Conservation (phyloP, 1,140 invertebrate genomes). For the Ooceraea biroi region DNA sequence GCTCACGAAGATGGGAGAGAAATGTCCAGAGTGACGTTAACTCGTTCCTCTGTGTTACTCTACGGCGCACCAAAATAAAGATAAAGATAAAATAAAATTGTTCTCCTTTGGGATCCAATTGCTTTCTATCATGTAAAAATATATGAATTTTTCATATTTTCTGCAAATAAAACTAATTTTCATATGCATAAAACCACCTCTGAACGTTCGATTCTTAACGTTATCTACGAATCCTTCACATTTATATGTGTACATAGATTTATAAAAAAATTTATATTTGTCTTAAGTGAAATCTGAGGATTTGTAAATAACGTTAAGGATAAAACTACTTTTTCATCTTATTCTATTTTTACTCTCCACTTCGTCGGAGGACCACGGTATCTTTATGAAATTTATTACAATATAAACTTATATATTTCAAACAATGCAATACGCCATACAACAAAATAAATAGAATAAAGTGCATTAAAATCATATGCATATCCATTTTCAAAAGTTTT, state of each 20-base stretch:
- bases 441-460: slow-evolving; percentile 2
- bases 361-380: neutral
- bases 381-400: neutral
- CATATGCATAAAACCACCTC: slow-evolving; percentile 14
- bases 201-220: slow-evolving; percentile 5
- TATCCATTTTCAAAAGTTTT: slow-evolving; percentile 4
- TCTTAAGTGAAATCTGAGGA: neutral
- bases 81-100: slow-evolving; percentile 36
- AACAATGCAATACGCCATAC: neutral
- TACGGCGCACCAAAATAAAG: neutral
- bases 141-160: slow-evolving; percentile 54
- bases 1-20: slow-evolving; percentile 85
- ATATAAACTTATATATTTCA: neutral
- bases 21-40: slow-evolving; percentile 63
- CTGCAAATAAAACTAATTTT: slow-evolving; percentile 58
- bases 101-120: slow-evolving; percentile 27
- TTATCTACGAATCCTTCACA: neutral
- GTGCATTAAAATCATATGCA: neutral
- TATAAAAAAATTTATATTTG: neutral
- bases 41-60: neutral
- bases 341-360: neutral
- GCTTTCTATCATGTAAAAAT: slow-evolving; percentile 51
- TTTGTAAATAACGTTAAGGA: neutral
- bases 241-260: neutral
- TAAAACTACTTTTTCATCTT: slow-evolving; percentile 7